Base-by-base conservation (phyloP, 1,140 invertebrate species). In the Lordiphosa mommai region DNA sequence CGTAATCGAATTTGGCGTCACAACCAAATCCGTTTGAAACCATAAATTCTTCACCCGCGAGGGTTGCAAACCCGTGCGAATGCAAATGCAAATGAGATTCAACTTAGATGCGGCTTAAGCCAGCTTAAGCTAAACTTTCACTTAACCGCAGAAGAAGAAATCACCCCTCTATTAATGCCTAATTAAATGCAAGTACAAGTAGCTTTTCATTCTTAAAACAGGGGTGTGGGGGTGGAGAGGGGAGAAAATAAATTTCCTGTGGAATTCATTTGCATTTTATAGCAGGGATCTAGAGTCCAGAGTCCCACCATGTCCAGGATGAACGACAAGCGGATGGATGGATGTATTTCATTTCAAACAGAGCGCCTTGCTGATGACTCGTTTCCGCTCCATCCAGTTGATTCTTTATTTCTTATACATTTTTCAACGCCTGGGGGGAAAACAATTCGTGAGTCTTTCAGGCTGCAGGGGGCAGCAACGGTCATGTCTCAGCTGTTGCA, bases 311-410 rank as follows among this genome's bases (percentile, higher is more conserved):
- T 43, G 16, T 43, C 40, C 40, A 27, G 40, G 40, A 43, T 20
- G 38, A 68, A 79, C 53, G 73, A 82, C 76, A 76, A 80, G 68
- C 76, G 76, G 76, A 82, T 84, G 76, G 67, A 82, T 82, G 76
- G 76, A 82, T 84, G 76, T 71, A 82, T 82, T 80, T 76, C 76
- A 80, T 59, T 60, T 61, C 44, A 48, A 63, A 43, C 16, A 20
- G 20, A 40, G 12, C 2, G 5, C 12, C 34, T 7, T 66, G 66
- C 34, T 51, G 67, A 20, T 37, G 43, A 37, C 40, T 66, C 61
- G 32, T 30, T 53, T 46, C 16, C 51, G 38, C 9, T 48, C 20
- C 9, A 29, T 9, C 29, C 36, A n/a, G 8, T 23, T 61, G 20
- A 27, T 52, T 2, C 50, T 55, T 63, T 49, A 53, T 74, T 46